Evolutionary conservation across 2,797 vertebrate genomes (phyloP).

Genomic region (Sebastes flavidus): DNA sequence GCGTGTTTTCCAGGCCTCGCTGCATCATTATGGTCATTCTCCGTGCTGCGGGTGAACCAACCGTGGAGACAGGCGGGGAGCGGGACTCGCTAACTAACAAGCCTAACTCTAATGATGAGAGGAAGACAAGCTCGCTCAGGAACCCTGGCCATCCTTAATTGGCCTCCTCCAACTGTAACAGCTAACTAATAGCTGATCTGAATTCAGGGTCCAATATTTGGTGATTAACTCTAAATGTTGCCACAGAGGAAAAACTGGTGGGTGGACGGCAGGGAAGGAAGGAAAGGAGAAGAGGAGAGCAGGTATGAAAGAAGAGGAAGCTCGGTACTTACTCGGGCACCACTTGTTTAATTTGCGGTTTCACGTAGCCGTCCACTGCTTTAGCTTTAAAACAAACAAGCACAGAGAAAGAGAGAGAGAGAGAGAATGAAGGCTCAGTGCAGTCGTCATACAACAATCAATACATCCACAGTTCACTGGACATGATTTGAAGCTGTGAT

Average conservation of each 20-base stretch:
- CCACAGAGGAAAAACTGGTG: slow-evolving; percentile 11
- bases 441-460: neutral
- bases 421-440: neutral
- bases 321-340: slow-evolving; percentile 91
- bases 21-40: slow-evolving; percentile 57
- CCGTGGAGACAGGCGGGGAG: slow-evolving; percentile 41
- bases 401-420: slow-evolving; percentile 13
- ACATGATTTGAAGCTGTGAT: neutral
- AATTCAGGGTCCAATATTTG: slow-evolving; percentile 67
- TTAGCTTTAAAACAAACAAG: slow-evolving; percentile 83
- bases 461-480: neutral
- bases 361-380: slow-evolving; percentile 96
- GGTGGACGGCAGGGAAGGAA: neutral
- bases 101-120: slow-evolving; percentile 78
- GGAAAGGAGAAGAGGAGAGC: neutral
- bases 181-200: slow-evolving; percentile 74
- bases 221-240: slow-evolving; percentile 67
- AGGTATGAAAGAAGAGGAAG: neutral
- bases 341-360: slow-evolving; percentile 98
- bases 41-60: slow-evolving; percentile 6
- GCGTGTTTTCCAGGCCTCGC: slow-evolving; percentile 55
- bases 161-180: slow-evolving; percentile 71
- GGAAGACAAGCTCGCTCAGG: slow-evolving; percentile 66
- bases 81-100: slow-evolving; percentile 65
- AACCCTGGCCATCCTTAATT: slow-evolving; percentile 68